Base-by-base conservation (phyloP, 92 coral and sea anemone species). In the Scolanthus callimorphus region DNA sequence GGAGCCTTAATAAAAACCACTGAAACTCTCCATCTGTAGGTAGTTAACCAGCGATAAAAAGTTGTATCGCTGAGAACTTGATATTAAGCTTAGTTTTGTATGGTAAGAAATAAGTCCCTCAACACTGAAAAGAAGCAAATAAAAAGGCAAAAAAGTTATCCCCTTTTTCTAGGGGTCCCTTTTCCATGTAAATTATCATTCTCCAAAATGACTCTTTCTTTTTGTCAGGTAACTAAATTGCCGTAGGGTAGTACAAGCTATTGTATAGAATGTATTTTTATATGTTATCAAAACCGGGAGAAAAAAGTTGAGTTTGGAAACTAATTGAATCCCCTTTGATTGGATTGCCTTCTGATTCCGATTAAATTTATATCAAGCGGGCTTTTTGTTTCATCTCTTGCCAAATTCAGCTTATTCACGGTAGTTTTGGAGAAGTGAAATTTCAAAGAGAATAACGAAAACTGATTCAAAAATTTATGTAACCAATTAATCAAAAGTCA, bases 181-280 rank as follows among this genome's bases (percentile, higher is more conserved):
- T 57, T 68, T 68, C 49, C 30, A 55, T 27, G 24, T 28, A 17
- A 29, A 54, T 54, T 8, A 53, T 54, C 39, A 48, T 66, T 34
- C 20, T 43, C 45, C 57, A 46, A 67, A 58, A 68, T 56, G 31
- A 60, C 75, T 27, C 24, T 20, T 43, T 25, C 57, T 57, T 28
- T 24, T 34, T 34, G 15, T 34, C 6, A 6, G 8, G 15, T 15
- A 15, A 6, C 41, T 34, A 34, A 34, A 15, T 6, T 34, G 8
- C 8, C 15, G 6, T 34, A 34, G 15, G 15, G 15, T 6, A 6
- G 15, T 6, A 6, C 6, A 6, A 6, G 6, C 15, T 34, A 34
- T 34, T 34, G 41, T 34, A 34, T 34, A 34, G 41, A 34, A 6
- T 34, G 41, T 34, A 34, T 34, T 34, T 34, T 34, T 34, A 15